These are phyloP conservation scores for Pseudanteris insignis DNA, from an alignment of 2,888 invertebrate species.

Conservation along the genomic window DNA sequence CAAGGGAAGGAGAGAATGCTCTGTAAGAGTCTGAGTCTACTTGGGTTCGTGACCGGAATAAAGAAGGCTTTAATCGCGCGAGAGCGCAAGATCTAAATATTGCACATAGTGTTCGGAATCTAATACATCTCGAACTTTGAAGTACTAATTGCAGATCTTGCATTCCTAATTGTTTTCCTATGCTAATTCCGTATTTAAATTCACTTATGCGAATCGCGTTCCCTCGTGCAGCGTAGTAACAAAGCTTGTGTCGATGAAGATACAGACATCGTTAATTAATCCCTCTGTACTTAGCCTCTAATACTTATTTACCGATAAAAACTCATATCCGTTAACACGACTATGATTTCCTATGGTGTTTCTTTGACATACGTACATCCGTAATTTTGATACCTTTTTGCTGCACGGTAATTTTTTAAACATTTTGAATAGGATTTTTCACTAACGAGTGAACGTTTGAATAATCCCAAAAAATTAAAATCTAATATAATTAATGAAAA, in stretches of 20 bases:
- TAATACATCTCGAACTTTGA: slow-evolving; percentile 28
- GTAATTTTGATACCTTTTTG: too few relatives aligned
- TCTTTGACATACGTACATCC: too few relatives aligned
- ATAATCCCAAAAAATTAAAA: too few relatives aligned
- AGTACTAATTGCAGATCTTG: slow-evolving; percentile 37
- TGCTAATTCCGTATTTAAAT: slow-evolving; percentile 36
- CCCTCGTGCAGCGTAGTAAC: slow-evolving; percentile 3
- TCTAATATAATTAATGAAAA: too few relatives aligned
- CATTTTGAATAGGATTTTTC: too few relatives aligned
- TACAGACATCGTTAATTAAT: slow-evolving; percentile 19
- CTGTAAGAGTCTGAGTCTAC: slow-evolving; percentile 34
- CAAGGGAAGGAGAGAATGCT: too few relatives aligned
- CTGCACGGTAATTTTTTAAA: too few relatives aligned
- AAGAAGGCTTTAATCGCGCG: slow-evolving; percentile 46
- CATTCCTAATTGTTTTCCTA: slow-evolving; percentile 32
- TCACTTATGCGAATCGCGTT: slow-evolving; percentile 7
- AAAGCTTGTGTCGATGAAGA: slow-evolving; percentile 2
- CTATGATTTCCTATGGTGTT: too few relatives aligned
- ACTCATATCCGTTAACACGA: too few relatives aligned
- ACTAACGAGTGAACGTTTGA: too few relatives aligned
- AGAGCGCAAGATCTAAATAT: slow-evolving; percentile 48
- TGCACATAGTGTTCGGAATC: slow-evolving; percentile 30
- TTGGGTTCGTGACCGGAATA: slow-evolving; percentile 57
- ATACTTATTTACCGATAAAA: too few relatives aligned
- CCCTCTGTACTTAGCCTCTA: slow-evolving; percentile 10